phyloP scores from a whole-genome alignment of 2,888 invertebrate species.

The Eupithecia vulgata region DNA sequence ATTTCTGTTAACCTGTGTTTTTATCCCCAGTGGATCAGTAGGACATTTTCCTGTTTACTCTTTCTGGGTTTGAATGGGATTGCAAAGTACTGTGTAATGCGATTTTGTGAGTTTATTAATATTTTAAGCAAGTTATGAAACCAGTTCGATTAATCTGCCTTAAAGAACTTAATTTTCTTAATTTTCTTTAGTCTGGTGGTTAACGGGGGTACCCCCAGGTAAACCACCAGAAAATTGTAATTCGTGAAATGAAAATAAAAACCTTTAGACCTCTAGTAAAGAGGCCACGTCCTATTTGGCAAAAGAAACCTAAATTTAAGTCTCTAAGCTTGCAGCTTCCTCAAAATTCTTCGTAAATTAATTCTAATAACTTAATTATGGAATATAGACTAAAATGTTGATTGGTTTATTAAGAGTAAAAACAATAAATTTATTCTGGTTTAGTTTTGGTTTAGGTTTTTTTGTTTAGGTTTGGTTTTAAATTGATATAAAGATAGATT shows the following conservation, averaged over 20 bases:
- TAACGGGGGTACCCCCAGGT: not conserved
- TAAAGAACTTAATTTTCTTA: not conserved
- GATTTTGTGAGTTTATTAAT: not conserved
- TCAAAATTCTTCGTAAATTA: too few relatives aligned
- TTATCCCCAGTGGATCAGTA: not conserved
- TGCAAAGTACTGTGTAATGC: not conserved
- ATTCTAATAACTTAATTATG: too few relatives aligned
- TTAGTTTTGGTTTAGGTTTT: too few relatives aligned
- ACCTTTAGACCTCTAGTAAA: not conserved
- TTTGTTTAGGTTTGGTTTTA: too few relatives aligned
- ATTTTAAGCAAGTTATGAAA: not conserved
- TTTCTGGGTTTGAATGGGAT: not conserved
- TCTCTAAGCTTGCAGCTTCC: too few relatives aligned
- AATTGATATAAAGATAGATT: too few relatives aligned
- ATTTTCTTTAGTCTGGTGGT: not conserved
- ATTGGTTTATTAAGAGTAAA: too few relatives aligned
- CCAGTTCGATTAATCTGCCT: not conserved
- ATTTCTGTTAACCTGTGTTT: not conserved
- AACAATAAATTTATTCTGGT: too few relatives aligned
- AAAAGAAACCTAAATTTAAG: not conserved
- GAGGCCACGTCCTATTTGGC: not conserved
- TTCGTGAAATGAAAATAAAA: not conserved
- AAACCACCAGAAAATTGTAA: not conserved
- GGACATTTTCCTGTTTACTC: not conserved
- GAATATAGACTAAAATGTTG: too few relatives aligned